Conservation (phyloP, 2,113 vertebrate species). For the Albula glossodonta region DNA sequence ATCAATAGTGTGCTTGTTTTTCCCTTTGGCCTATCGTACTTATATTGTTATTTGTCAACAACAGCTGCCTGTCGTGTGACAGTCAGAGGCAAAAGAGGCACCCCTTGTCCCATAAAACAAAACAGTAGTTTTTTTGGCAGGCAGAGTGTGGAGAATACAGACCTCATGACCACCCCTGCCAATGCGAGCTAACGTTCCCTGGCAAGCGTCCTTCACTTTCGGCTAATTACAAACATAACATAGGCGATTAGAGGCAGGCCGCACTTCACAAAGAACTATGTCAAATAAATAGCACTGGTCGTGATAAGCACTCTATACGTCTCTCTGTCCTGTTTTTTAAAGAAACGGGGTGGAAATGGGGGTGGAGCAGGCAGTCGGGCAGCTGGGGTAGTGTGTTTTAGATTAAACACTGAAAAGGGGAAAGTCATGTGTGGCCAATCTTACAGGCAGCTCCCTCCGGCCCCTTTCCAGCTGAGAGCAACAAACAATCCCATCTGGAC, state of each 20-base stretch:
- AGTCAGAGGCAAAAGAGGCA: not conserved
- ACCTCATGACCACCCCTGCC: conserved; percentile 9
- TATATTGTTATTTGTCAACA: conserved; percentile 2
- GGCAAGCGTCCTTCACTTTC: conserved; percentile 17
- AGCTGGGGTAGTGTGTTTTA: not conserved
- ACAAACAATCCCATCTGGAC: conserved; percentile 52
- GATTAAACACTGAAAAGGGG: conserved; percentile 30
- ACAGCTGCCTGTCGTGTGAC: not conserved
- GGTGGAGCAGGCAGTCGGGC: not conserved
- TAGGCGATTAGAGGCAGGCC: conserved; percentile 34
- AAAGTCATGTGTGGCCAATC: conserved; percentile 33
- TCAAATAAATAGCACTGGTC: not conserved
- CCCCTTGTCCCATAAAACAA: conserved; percentile 6
- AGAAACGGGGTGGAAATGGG: conserved; percentile 9
- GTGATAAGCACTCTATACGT: not conserved
- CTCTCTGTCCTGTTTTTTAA: not conserved
- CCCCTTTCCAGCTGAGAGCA: conserved; percentile 36
- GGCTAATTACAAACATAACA: conserved; percentile 39
- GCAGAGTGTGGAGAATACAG: conserved; percentile 10
- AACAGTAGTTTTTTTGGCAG: conserved; percentile 8
- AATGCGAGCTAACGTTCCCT: conserved; percentile 19
- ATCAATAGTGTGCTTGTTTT: not conserved
- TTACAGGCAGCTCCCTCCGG: conserved; percentile 21
- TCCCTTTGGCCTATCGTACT: not conserved
- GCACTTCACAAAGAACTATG: not conserved